phyloP scores from a whole-genome alignment of 53 echinoderm and acorn worm species.

The Temnopleurus reevesii region DNA sequence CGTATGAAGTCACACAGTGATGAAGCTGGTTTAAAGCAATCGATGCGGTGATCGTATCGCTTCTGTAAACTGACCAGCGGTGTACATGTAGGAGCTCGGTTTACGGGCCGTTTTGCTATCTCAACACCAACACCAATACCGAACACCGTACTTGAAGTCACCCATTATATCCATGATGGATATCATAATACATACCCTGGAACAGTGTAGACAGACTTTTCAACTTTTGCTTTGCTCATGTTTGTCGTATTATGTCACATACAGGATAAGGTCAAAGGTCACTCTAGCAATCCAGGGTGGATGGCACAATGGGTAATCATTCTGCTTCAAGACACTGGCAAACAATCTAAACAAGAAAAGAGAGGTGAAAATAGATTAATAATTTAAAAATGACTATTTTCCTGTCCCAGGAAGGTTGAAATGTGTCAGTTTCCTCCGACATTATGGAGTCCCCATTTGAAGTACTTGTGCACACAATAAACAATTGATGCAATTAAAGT shows the following conservation, averaged over 20 bases:
- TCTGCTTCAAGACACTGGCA: background rate
- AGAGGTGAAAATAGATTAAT: background rate
- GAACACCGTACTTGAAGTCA: too few species aligned
- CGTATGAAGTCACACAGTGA: too few species aligned
- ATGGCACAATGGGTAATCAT: background rate
- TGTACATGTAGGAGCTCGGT: too few species aligned
- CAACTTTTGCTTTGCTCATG: constrained; percentile 35
- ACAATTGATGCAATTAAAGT: too few species aligned
- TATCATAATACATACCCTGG: constrained; percentile 13
- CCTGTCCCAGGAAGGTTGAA: background rate
- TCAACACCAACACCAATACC: too few species aligned
- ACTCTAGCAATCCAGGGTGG: background rate
- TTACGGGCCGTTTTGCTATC: too few species aligned
- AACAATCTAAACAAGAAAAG: background rate
- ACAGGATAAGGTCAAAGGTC: background rate
- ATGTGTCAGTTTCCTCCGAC: background rate
- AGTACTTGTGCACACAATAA: too few species aligned
- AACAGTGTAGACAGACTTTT: constrained; percentile 14
- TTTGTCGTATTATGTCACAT: background rate
- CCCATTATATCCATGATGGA: too few species aligned
- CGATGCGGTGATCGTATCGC: too few species aligned
- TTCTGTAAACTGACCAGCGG: too few species aligned
- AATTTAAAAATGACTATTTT: background rate
- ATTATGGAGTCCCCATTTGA: too few species aligned
- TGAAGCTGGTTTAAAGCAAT: too few species aligned